Base-by-base conservation (phyloP, 2,797 vertebrate genomes). In the Sebastes aleutianus region DNA sequence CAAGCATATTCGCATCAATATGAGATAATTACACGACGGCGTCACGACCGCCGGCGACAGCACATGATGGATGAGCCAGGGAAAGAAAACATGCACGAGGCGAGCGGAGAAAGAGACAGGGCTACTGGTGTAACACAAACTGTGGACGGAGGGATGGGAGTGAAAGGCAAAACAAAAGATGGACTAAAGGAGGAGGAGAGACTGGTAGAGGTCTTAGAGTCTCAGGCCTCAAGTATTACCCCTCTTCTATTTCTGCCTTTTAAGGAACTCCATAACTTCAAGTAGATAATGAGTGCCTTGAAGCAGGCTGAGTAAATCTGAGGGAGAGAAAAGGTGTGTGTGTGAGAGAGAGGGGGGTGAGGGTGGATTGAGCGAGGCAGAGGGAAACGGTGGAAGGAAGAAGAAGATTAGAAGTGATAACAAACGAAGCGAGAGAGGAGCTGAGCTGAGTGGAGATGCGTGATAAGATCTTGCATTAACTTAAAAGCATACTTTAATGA, bases 401-500 rank as follows among this genome's bases (percentile, higher is more conserved):
- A 88, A 70, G 87, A 80, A 94, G 93, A 93, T 91, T 74, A 82
- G 81, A 82, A 85, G 66, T 85, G 86, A 91, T 92, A 94, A 80
- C 84, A 88, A 90, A 90, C 82, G 90, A 84, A 93, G 91, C 59
- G 67, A 76, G 87, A 85, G 71, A 65, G 74, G 65, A 87, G 84
- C 86, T 32, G 81, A 88, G 89, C 81, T 64, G 80, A 89, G 89
- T 62, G 26, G 73, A 89, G 79, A 80, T 79, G 80, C 13, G 2
- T 61, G 88, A 93, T 94, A 94, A 94, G 88, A 93, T 95, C 91
- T 43, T 80, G 79, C 87, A 87, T 89, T 85, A 91, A 91, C 90
- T 93, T 94, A 91, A 93, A 94, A 94, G 93, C 91, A 90, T 89
- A 87, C 90, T 92, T 94, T 92, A 91, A 93, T 95, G 83, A 95